phyloP scores from a whole-genome alignment of 2,113 vertebrate species.

The Silurus glanis region DNA sequence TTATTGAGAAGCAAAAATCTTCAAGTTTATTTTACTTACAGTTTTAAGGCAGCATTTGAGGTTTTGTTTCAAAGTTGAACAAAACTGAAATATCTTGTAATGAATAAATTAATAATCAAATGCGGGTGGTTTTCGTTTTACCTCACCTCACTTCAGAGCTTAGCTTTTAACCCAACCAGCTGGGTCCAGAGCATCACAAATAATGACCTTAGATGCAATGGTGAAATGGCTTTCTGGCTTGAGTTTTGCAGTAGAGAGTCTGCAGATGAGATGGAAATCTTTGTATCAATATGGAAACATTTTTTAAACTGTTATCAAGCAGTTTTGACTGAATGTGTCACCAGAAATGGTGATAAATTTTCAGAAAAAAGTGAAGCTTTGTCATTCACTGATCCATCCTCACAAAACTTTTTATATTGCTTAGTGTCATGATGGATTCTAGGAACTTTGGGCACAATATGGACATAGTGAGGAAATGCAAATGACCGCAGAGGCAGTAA shows the following conservation, averaged over 20 bases:
- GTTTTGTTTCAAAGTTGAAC: too few species aligned
- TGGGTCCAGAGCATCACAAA: background rate
- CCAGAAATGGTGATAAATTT: background rate
- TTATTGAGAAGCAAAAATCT: too few species aligned
- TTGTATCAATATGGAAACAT: background rate
- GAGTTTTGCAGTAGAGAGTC: background rate
- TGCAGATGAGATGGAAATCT: background rate
- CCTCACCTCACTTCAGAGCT: background rate
- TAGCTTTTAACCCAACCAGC: background rate
- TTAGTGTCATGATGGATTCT: background rate
- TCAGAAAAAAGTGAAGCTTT: background rate
- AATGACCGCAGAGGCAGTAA: background rate
- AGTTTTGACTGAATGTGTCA: background rate
- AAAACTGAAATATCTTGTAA: too few species aligned
- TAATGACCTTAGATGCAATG: background rate
- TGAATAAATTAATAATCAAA: background rate
- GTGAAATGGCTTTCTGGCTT: background rate
- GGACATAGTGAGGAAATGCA: background rate
- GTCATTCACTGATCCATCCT: background rate
- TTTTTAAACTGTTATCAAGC: background rate
- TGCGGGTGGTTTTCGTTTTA: background rate
- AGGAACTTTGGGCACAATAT: background rate
- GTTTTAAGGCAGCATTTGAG: too few species aligned
- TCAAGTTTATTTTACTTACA: too few species aligned
- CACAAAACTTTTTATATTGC: background rate